Evolutionary conservation across 2,888 invertebrate species (phyloP), one percentile per base, ranked within the genome.

Genomic region (Hymenopus coronatus): DNA sequence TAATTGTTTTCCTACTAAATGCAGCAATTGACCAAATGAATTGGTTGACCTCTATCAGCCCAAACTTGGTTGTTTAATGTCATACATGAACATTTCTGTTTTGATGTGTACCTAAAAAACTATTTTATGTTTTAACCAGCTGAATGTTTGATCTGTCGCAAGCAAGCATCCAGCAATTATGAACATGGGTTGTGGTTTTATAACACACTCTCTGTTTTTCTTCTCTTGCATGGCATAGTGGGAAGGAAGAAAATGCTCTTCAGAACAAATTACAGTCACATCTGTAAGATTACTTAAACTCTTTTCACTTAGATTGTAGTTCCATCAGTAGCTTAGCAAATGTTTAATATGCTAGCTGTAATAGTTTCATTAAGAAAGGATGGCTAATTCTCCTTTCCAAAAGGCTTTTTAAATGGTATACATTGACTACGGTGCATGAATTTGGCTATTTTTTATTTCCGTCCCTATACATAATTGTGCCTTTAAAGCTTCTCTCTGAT

Each of bases 211-310:
- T 89, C 83, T 90, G 87, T 93, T 91, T 93, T 92, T 94, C 94
- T 94, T 94, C 90, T 93, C 93, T 95, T 95, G 95, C 95, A 95
- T 95, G 95, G 94, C 94, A 91, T 95, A 95, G 95, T 95, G 95
- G 95, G 94, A 95, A 95, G 94, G 95, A 95, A 94, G 95, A 95
- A 94, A 95, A 95, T 95, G 95, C 95, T 94, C 95, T 95, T 94
- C 94, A 94, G 94, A 94, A 94, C 94, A 95, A 95, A 95, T 94
- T 95, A 94, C 95, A 94, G 94, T 94, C 94, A 94, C 94, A 95
- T 94, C 94, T 95, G 95, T 95, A 95, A 95, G 95, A 94, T 93
- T 90, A 91, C 88, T 91, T 90, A 90, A 89, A 88, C 89, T 90
- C 89, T 89, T 89, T 88, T 88, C 87, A 81, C 88, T 89, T 90